Percentiles rank a stretch among this genome's conserved stretches.
These are phyloP conservation scores for Toxotes jaculatrix DNA, from an alignment of 2,113 vertebrate species.

Conservation along the genomic window DNA sequence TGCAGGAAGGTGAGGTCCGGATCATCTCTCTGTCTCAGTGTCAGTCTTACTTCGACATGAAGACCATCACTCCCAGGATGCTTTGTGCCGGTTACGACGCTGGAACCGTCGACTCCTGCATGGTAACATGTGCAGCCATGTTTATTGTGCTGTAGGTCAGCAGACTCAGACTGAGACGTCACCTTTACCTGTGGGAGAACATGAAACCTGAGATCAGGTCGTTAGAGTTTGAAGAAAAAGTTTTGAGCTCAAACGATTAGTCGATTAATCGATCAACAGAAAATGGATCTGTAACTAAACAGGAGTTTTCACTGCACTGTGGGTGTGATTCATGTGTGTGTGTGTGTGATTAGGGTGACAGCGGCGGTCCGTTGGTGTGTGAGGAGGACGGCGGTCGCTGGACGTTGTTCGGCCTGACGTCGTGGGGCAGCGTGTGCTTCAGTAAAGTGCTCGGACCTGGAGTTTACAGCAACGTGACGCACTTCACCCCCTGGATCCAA, in stretches of 20 bases:
- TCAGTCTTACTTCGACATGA: slow-evolving; percentile 95
- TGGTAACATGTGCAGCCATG: slow-evolving; percentile 66
- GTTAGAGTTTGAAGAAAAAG: no score
- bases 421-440: slow-evolving; percentile 94
- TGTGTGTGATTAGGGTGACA: slow-evolving; percentile 78
- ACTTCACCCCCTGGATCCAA: slow-evolving; percentile 92
- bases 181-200: no score
- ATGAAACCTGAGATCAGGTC: no score
- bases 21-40: slow-evolving; percentile 93
- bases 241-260: no score
- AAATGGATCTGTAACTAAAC: no score
- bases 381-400: slow-evolving; percentile 84
- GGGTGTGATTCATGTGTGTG: background rate
- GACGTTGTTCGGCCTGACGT: slow-evolving; percentile 93
- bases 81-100: slow-evolving; percentile 95
- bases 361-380: slow-evolving; percentile 93
- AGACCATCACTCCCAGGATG: slow-evolving; percentile 95
- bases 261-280: no score
- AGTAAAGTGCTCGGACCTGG: slow-evolving; percentile 93
- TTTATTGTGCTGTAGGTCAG: no score
- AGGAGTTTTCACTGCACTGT: background rate
- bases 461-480: slow-evolving; percentile 94
- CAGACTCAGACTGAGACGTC: no score
- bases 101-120: slow-evolving; percentile 88
- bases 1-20: slow-evolving; percentile 96